Percentiles rank a stretch among this genome's conserved stretches.
These are phyloP conservation scores for Thereva unica DNA, from an alignment of 2,888 invertebrate species.

Conservation along the genomic window DNA sequence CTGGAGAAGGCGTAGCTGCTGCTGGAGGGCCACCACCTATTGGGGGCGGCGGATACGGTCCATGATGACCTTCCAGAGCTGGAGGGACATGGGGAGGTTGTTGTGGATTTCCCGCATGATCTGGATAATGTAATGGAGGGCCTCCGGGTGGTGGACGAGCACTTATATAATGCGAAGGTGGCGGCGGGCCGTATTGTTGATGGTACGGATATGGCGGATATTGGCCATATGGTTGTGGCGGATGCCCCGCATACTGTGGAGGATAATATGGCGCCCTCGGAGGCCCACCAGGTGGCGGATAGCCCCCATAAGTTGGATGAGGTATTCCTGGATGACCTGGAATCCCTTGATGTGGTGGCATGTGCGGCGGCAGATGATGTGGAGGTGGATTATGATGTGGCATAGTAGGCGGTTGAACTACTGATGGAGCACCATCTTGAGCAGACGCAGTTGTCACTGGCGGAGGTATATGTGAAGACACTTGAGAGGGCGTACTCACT, in stretches of 20 bases:
- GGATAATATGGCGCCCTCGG: constrained; percentile 56
- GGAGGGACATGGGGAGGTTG: constrained; percentile 45
- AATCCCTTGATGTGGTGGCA: constrained; percentile 51
- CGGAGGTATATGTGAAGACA: constrained; percentile 62
- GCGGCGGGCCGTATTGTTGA: constrained; percentile 55
- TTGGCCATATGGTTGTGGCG: constrained; percentile 54
- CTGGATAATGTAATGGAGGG: constrained; percentile 45
- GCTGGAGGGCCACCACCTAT: constrained; percentile 42
- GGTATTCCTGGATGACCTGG: constrained; percentile 51
- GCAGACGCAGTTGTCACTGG: constrained; percentile 52
- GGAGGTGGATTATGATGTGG: constrained; percentile 50
- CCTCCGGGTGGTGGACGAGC: constrained; percentile 48
- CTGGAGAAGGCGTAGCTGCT: constrained; percentile 42
- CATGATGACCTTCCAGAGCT: constrained; percentile 46
- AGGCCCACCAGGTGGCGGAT: constrained; percentile 54
- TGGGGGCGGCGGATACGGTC: constrained; percentile 44
- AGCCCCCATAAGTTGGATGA: constrained; percentile 54
- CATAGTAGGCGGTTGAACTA: constrained; percentile 47
- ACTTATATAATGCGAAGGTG: constrained; percentile 53
- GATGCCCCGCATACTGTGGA: constrained; percentile 57
- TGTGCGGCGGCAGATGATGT: constrained; percentile 54
- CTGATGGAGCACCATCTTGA: constrained; percentile 42
- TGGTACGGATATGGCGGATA: constrained; percentile 57
- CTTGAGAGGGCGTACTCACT: constrained; percentile 56
- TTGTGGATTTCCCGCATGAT: constrained; percentile 45